Evolutionary conservation across 2,113 vertebrate species (phyloP), one percentile per base, ranked within the genome.

Genomic region (Nerophis ophidion): DNA sequence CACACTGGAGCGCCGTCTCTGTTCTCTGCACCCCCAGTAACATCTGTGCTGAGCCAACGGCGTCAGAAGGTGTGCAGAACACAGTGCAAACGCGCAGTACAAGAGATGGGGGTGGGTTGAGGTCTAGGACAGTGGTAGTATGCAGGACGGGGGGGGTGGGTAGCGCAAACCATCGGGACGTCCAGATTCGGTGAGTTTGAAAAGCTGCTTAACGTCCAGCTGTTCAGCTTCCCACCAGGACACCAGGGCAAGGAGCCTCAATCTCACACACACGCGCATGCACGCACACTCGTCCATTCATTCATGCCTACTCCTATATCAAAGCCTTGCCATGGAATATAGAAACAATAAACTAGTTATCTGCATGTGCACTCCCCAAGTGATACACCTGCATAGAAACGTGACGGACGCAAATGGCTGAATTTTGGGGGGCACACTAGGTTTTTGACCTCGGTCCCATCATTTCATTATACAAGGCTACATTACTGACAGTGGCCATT

Each of bases 151-250:
- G 77, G 80, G 77, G 80, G 77, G 77, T 79, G 81, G 81, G 70
- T 70, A 63, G 60, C 45, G 63, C 50, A 58, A 58, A 54, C 10
- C 69, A 77, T 62, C 60, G 71, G 71, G 75, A 78, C 35, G 53
- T 79, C 75, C 76, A 75, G 80, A 78, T 71, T 78, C 81, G 63
- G 71, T 79, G 71, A 82, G 56, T 54, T 75, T 64, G 61, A 38
- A 88, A 90, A 91, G 89, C 90, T 88, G 86, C 88, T 90, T 89
- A 89, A 57, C 64, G 72, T 72, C 87, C 89, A 89, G 89, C 87
- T 90, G 88, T 89, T 87, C 81, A 71, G 80, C 79, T 72, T 80
- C 79, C 77, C 80, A 78, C 74, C 77, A 68, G 63, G 74, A 76
- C 69, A 74, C 74, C 75, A 75, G 63, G 16, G 62, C 47, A 74